These are phyloP conservation scores for Coilia nasus DNA, from an alignment of 2,797 vertebrate species.

Conservation along the genomic window DNA sequence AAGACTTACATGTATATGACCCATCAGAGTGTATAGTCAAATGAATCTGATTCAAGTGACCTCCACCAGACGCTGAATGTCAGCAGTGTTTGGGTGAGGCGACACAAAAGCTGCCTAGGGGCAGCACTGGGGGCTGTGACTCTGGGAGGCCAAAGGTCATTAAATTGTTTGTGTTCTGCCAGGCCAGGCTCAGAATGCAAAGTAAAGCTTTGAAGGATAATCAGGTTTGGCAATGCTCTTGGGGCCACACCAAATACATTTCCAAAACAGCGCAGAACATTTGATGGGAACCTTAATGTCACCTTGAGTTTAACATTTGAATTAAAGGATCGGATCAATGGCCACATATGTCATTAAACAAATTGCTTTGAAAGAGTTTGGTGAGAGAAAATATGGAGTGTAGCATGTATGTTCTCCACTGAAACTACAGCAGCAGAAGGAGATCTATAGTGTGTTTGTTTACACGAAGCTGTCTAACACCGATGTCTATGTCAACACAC, in stretches of 20 bases:
- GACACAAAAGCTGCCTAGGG: not conserved
- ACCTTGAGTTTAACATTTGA: not conserved
- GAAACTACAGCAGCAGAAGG: not conserved
- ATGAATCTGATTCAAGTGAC: conserved; percentile 8
- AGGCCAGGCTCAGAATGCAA: conserved; percentile 6
- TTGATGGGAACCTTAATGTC: no score
- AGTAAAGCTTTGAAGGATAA: conserved; percentile 20
- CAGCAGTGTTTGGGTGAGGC: not conserved
- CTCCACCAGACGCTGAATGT: conserved; percentile 2
- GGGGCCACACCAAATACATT: not conserved
- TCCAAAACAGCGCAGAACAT: not conserved
- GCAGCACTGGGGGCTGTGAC: not conserved
- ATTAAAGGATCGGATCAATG: not conserved
- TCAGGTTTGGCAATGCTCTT: conserved; percentile 33
- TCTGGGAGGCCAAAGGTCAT: not conserved
- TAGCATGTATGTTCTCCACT: not conserved
- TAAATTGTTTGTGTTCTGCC: not conserved
- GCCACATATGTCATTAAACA: not conserved
- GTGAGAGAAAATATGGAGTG: not conserved
- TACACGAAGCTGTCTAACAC: not conserved
- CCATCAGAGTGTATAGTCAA: not conserved
- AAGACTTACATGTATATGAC: conserved; percentile 21
- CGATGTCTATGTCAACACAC: conserved; percentile 16
- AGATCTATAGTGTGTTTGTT: not conserved
- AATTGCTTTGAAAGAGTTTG: conserved; percentile 16